Evolutionary conservation across 1,140 invertebrate species (phyloP), one percentile per base, ranked within the genome.

Genomic region (Druon quercuslanigerum): DNA sequence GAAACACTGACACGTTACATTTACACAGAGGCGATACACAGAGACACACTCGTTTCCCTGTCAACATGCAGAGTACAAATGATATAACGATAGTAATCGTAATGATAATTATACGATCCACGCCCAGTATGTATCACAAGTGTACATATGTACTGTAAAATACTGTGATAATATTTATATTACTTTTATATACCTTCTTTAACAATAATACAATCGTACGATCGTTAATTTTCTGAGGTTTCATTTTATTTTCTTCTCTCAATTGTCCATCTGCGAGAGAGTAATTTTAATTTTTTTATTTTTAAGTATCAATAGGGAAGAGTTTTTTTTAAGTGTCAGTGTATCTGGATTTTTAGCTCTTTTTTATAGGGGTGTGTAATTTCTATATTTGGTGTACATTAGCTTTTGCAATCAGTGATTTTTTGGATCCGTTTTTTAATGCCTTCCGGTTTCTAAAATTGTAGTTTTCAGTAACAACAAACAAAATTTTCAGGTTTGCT

Each of bases 111-210:
- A 80, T 82, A 79, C 75, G 77, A 82, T 80, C 75, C 79, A 81
- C 83, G 79, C 77, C 83, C 79, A 84, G 79, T 83, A 87, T 87
- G 85, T 89, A 87, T 87, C 86, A 89, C 88, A 86, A 84, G 83
- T 90, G 88, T 90, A 90, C 87, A 90, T 90, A 90, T 86, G 83
- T 86, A 90, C 84, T 90, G 88, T 90, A 90, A 89, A 90, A 90
- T 90, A 90, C 89, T 90, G 89, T 90, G 89, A 90, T 90, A 90
- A 90, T 90, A 90, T 90, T 90, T 90, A 90, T 90, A 90, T 86
- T 84, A 84, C 82, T 82, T 87, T 85, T 87, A 86, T 87, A 85
- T 82, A 84, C 72, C 70, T 81, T 85, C 81, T 84, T 83, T 85
- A 84, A 84, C 83, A 84, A 83, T 82, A 82, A 86, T 85, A 85